Conservation (phyloP, 2,113 vertebrate species). For the Rhegmatorhina hoffmannsi region DNA sequence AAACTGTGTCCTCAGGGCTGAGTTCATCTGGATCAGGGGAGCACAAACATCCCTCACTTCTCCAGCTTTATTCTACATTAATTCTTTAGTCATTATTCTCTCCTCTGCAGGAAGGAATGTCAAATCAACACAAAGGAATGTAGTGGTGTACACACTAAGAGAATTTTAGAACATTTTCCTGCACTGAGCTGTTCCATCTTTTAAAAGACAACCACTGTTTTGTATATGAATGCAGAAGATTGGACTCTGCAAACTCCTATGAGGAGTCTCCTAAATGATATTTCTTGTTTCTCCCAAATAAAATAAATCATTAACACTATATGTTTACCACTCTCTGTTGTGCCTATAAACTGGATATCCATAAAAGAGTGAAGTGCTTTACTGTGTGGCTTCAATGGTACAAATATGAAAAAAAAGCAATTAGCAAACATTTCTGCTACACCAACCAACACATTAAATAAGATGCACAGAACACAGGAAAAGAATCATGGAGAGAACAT, state of each 20-base stretch:
- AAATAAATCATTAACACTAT: not conserved
- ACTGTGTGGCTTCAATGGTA: not conserved
- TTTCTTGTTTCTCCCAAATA: not conserved
- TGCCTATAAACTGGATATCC: not conserved
- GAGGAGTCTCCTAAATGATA: not conserved
- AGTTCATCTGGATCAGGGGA: too few relatives aligned
- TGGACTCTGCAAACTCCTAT: not conserved
- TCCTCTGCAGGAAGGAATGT: not conserved
- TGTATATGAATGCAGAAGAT: not conserved
- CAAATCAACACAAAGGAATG: not conserved
- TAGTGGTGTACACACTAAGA: not conserved
- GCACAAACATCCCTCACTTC: not conserved
- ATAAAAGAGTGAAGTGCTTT: not conserved
- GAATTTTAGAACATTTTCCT: not conserved
- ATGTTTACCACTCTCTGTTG: not conserved
- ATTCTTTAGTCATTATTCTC: too few relatives aligned
- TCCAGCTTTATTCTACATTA: not conserved
- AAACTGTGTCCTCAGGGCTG: not conserved
- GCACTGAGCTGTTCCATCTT: not conserved
- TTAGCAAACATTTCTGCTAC: not conserved
- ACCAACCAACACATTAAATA: not conserved
- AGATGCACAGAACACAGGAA: not conserved
- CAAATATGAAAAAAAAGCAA: not conserved
- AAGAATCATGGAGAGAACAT: not conserved
- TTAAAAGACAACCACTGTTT: not conserved